Evolutionary conservation across 1,140 invertebrate species (phyloP).

Genomic region (Bombus fervidus): DNA sequence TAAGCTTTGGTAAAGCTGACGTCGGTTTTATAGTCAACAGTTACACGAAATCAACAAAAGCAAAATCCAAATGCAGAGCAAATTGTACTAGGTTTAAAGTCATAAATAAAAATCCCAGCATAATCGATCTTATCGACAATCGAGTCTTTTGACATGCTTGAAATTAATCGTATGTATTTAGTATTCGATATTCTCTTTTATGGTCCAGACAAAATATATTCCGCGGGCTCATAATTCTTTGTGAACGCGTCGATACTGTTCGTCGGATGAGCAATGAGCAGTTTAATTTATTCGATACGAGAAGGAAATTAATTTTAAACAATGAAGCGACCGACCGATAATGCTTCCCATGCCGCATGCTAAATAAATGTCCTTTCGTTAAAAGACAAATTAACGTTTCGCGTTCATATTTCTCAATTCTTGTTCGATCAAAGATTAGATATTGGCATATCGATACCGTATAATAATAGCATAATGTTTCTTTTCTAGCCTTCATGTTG

Average conservation of each 20-base stretch:
- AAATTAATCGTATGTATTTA: no score
- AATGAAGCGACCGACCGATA: conserved; percentile 41
- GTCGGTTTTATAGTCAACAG: no score
- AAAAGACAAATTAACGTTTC: conserved; percentile 16
- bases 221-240: not conserved
- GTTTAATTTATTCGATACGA: conserved; percentile 54
- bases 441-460: no score
- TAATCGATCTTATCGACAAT: conserved; percentile 3
- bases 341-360: conserved; percentile 13
- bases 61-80: no score
- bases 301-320: conserved; percentile 58
- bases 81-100: no score
- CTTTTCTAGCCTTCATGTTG: no score
- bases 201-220: conserved; percentile 6
- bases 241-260: not conserved
- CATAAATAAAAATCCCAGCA: no score
- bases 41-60: no score
- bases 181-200: not conserved
- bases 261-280: not conserved
- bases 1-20: no score
- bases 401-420: not conserved
- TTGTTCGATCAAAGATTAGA: no score
- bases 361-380: conserved; percentile 26
- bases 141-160: not conserved
- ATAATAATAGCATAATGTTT: no score